Evolutionary conservation across 1,140 invertebrate species (phyloP), one percentile per base, ranked within the genome.

Genomic region (Drosophila asahinai): DNA sequence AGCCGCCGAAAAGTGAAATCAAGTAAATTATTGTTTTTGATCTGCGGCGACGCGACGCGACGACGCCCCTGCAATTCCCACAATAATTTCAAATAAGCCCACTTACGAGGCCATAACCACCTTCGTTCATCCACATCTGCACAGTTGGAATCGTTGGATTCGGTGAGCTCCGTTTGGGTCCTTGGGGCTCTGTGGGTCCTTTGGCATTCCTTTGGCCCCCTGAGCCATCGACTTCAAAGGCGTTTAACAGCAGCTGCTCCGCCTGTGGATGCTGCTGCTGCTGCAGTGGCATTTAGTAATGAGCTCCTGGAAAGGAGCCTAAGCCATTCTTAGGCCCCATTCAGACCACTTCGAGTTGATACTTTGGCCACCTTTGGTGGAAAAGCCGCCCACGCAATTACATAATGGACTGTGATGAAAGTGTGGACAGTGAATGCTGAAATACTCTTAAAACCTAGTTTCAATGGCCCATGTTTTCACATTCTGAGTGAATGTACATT

Each of bases 1-100:
- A 40, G n/a, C 43, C 47, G 49, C 19, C 36, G 36, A 40, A 47
- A 70, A 84, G 62, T 78, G 73, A 72, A 81, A 72, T 80, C 77
- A 61, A 83, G 77, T 84, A 90, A 87, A 81, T 83, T 83, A 77
- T 89, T 89, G 83, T 80, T 71, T 89, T 77, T 83, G 70, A 86
- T 77, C 71, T 58, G 47, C 8, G 54, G 63, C 57, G 12, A 60
- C 38, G 27, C 63, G 38, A 25, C 57, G n/a, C 63, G 19, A 14
- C 19, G 8, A 25, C 42, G 40, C 58, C 43, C 55, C 27, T 63
- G 70, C 43, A 52, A 55, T 42, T 64, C 70, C 55, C 72, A 71
- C 77, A 87, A 83, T 87, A 87, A 80, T 80, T 89, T 87, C 58
- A 80, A 87, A 80, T 80, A 87, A 75, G 70, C 70, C 67, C 71